Evolutionary conservation across 2,113 vertebrate species (phyloP), one percentile per base, ranked within the genome.

Genomic region (Fulmarus glacialis): DNA sequence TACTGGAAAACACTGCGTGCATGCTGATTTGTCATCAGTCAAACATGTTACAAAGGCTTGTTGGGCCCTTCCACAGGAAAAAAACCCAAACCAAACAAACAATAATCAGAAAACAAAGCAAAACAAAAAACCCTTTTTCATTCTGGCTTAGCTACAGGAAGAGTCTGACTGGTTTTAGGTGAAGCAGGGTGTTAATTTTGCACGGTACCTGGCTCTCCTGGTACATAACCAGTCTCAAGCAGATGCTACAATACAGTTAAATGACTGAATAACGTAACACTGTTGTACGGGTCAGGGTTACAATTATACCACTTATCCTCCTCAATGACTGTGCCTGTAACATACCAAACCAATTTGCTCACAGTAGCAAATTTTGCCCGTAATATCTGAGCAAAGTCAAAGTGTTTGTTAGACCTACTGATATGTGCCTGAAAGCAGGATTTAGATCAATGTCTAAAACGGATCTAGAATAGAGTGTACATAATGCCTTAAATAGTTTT

Each of bases 61-160:
- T 50, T 27, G 56, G 19, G 11, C 17, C 19, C 32, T 75, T 81
- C 55, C n/a, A n/a, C 8, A 5, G 11, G 22, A 29, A 48, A 80
- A n/a, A 42, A 42, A 45, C 15, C 15, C 4, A 43, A 73, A 55
- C 6, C 30, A 63, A 45, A 6, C 32, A 56, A 75, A 21, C 2
- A n/a, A 47, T 23, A 43, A 82, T 27, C 53, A 56, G 34, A 45
- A 83, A 53, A 30, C 12, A 16, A 83, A 53, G 27, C 11, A 58
- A 82, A 30, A 16, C 7, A 4, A 36, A 36, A 11, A 0, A 0
- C 5, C 5, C 3, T 4, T 77, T 77, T 80, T 20, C 29, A 55
- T 74, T 60, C 38, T 71, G 43, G 18, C 32, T 75, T 50, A 72
- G 58, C 73, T 88, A 26, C 23, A 47, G 36, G 15, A 75, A 29